Percentiles rank a stretch among this genome's conserved stretches.
Evolutionary conservation across 2,797 vertebrate species (phyloP).

Genomic region (Falco rusticolus): DNA sequence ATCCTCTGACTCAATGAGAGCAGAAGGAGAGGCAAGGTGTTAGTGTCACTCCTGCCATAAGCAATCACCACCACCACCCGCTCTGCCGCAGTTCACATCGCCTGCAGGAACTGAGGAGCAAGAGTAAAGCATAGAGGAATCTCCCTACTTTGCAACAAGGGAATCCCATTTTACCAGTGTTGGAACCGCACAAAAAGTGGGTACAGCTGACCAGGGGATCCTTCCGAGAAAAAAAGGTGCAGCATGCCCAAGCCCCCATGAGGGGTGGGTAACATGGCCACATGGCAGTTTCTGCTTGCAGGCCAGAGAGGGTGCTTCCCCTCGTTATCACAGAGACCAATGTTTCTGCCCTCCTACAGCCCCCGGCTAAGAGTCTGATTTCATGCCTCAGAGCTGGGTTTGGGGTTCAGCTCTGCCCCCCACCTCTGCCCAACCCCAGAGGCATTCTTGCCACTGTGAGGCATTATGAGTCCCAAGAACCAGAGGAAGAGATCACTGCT

Average conservation of each 20-base stretch:
- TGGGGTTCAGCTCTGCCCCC: neutral
- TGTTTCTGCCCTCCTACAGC: neutral
- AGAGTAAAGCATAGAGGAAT: neutral
- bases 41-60: neutral
- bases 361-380: neutral
- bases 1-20: neutral
- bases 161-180: neutral
- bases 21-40: neutral
- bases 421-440: too few relatives aligned
- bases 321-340: neutral
- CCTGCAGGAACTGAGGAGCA: neutral
- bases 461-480: neutral
- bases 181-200: neutral
- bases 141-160: neutral
- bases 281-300: neutral
- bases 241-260: rapidly evolving
- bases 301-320: neutral
- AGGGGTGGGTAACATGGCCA: neutral
- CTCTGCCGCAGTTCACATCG: rapidly evolving
- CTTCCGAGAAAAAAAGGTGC: neutral
- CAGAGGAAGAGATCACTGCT: neutral
- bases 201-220: neutral
- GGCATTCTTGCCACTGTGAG: neutral
- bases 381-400: neutral
- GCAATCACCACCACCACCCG: rapidly evolving